Conservation (phyloP, 2,797 vertebrate species). For the Salmo trutta region DNA sequence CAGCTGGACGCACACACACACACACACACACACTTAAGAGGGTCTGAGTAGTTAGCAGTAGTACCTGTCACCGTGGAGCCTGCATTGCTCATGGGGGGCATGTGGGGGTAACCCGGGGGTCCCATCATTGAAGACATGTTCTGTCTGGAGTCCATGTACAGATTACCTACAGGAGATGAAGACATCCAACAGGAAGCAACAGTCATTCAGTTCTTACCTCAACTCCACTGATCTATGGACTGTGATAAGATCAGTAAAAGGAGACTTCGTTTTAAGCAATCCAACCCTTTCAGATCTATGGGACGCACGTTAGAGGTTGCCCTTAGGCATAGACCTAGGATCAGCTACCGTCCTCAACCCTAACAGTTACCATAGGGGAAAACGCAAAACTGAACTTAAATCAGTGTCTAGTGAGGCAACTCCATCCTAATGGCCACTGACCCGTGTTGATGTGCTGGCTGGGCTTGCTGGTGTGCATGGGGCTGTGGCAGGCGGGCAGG, state of each 20-base stretch:
- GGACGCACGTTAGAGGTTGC: background rate
- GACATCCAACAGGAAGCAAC: slow-evolving; percentile 11
- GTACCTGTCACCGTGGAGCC: slow-evolving; percentile 81
- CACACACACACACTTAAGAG: background rate
- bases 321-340: background rate
- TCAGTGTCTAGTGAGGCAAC: no score
- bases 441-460: slow-evolving; percentile 78
- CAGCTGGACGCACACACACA: background rate
- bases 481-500: slow-evolving; percentile 70
- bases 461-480: slow-evolving; percentile 79
- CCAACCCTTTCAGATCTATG: background rate
- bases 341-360: background rate
- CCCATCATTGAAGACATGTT: slow-evolving; percentile 84
- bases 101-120: slow-evolving; percentile 83
- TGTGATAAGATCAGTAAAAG: background rate
- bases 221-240: background rate
- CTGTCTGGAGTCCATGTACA: slow-evolving; percentile 87
- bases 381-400: no score
- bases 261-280: background rate
- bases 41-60: slow-evolving; percentile 4
- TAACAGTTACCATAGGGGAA: no score
- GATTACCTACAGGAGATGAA: slow-evolving; percentile 73
- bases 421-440: slow-evolving; percentile 32
- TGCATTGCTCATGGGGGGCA: slow-evolving; percentile 69
- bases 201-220: background rate